phyloP scores from a whole-genome alignment of 2,113 vertebrate genomes.

The Petromus typicus region DNA sequence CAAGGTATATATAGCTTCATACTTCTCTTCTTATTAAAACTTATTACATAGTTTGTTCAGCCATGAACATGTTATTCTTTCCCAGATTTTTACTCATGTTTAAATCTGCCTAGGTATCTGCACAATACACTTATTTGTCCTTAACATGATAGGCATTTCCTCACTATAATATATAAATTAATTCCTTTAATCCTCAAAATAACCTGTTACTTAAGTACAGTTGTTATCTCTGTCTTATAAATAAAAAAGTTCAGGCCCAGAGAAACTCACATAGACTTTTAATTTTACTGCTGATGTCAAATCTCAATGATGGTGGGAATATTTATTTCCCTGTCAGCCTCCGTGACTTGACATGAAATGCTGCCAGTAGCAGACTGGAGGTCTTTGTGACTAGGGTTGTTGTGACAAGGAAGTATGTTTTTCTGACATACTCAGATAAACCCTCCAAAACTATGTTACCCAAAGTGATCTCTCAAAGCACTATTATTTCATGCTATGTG shows the following conservation, averaged over 20 bases:
- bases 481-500: neutral
- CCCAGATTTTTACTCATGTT: neutral
- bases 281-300: neutral
- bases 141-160: neutral
- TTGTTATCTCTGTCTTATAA: neutral
- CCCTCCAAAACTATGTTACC: neutral
- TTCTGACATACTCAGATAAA: neutral
- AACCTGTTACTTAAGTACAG: neutral
- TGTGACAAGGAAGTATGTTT: neutral
- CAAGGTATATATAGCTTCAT: conserved; percentile 20
- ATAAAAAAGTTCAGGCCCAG: conserved; percentile 39
- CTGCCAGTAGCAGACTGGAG: neutral
- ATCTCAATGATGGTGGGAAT: neutral
- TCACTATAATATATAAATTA: conserved; percentile 17
- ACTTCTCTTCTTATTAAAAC: conserved; percentile 39
- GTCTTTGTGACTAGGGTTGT: no score
- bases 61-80: neutral
- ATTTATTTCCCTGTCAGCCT: conserved; percentile 2
- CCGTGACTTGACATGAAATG: conserved; percentile 20
- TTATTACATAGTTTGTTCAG: conserved; percentile 22
- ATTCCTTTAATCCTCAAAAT: conserved; percentile 36
- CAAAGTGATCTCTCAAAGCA: neutral
- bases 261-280: neutral
- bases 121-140: neutral
- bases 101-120: neutral